Evolutionary conservation across 92 coral and sea anemone genomes (phyloP).

Genomic region (Pocillopora meandrina): DNA sequence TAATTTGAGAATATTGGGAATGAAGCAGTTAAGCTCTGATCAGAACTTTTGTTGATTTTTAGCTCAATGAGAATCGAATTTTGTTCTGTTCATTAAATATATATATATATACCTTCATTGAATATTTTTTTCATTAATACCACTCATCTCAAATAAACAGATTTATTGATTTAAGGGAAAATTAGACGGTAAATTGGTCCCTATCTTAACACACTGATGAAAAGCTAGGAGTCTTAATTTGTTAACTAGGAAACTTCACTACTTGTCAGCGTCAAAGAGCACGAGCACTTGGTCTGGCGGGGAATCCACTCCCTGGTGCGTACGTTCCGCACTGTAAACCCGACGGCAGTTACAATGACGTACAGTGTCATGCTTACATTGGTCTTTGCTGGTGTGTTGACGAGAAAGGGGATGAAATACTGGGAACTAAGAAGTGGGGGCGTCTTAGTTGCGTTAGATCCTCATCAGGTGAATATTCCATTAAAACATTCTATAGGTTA

Average conservation of each 20-base stretch:
- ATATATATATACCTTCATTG: no score
- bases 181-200: no score
- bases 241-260: conserved; percentile 59
- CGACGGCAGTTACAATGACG: conserved; percentile 71
- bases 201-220: no score
- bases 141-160: neutral
- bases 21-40: no score
- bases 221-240: no score
- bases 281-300: conserved; percentile 76
- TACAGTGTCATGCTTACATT: conserved; percentile 77
- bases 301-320: conserved; percentile 67
- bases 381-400: conserved; percentile 96
- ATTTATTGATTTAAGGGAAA: no score
- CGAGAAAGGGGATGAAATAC: conserved; percentile 69
- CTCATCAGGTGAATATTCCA: conserved; percentile 30
- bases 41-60: no score
- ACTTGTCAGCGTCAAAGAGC: conserved; percentile 73
- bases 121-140: neutral
- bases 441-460: conserved; percentile 52
- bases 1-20: no score
- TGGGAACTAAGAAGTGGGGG: conserved; percentile 80
- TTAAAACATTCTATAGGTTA: no score
- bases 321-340: conserved; percentile 70
- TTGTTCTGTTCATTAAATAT: neutral
- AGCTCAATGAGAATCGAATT: no score